Evolutionary conservation across 37 sponge, comb jelly and placozoan genomes (phyloP).

Genomic region (Geodia barretti): DNA sequence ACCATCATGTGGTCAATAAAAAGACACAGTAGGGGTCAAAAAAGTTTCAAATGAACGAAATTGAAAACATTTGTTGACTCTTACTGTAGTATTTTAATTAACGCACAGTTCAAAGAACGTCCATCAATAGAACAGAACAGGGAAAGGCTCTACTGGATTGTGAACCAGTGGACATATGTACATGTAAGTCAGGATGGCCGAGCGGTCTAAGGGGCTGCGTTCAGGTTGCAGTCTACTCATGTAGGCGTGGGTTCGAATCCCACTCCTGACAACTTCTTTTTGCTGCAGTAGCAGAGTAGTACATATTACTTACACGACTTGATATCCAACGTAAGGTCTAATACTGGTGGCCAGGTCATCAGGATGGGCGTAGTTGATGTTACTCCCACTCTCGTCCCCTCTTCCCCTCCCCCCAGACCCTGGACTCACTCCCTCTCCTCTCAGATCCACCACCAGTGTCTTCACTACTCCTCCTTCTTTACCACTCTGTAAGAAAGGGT

Average conservation of each 20-base stretch:
- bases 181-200: conserved; percentile 3
- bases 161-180: background rate
- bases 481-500: no score
- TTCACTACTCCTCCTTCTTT: conserved; percentile 10
- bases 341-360: conserved; percentile 65
- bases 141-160: no score
- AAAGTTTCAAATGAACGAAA: no score
- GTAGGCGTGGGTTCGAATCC: conserved; percentile 1
- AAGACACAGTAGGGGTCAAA: no score
- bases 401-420: background rate
- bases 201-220: background rate
- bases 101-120: no score
- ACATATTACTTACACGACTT: conserved; percentile 14
- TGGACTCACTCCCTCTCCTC: background rate
- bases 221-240: background rate
- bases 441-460: conserved; percentile 10
- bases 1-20: no score
- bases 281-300: no score
- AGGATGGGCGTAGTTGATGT: conserved; percentile 29
- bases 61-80: no score
- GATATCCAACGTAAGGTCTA: conserved; percentile 54
- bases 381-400: background rate
- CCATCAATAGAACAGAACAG: no score
- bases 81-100: no score
- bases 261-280: background rate